Conservation (phyloP, 2,113 vertebrate species). For the Gnathonemus echidnorhynchus region DNA sequence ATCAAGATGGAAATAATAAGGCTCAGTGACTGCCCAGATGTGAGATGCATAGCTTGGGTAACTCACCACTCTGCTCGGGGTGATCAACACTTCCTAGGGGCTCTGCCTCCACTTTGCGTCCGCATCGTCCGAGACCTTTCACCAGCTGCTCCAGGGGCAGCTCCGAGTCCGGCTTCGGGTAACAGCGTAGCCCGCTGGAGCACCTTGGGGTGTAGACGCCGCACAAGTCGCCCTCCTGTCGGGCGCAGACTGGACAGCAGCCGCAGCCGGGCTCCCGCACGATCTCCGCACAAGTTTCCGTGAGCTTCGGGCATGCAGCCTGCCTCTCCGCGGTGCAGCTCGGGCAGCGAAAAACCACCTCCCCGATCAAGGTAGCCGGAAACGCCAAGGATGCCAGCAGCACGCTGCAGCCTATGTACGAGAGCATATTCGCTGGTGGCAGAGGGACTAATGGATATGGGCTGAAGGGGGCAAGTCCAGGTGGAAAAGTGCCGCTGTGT, state of each 20-base stretch:
- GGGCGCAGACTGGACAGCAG: slow-evolving; percentile 76
- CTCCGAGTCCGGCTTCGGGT: slow-evolving; percentile 65
- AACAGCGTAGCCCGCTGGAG: slow-evolving; percentile 73
- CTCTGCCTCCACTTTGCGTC: slow-evolving; percentile 62
- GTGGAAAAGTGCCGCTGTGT: slow-evolving; percentile 40
- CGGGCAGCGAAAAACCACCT: slow-evolving; percentile 79
- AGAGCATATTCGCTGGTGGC: slow-evolving; percentile 37
- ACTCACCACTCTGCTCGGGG: slow-evolving; percentile 52
- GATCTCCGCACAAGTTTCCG: slow-evolving; percentile 62
- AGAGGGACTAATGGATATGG: slow-evolving; percentile 17
- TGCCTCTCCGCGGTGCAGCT: slow-evolving; percentile 66
- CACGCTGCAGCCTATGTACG: slow-evolving; percentile 32
- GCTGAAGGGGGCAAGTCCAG: slow-evolving; percentile 36
- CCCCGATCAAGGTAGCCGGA: slow-evolving; percentile 37
- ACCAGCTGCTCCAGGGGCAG: slow-evolving; percentile 78
- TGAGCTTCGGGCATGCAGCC: slow-evolving; percentile 52
- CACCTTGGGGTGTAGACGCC: slow-evolving; percentile 84
- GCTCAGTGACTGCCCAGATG: background rate
- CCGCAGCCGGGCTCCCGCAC: slow-evolving; percentile 78
- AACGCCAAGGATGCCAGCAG: slow-evolving; percentile 41
- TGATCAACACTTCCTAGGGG: slow-evolving; percentile 43
- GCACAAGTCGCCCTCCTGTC: slow-evolving; percentile 67
- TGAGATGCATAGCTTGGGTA: background rate
- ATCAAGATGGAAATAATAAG: background rate
- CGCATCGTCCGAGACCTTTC: slow-evolving; percentile 73